Evolutionary conservation across 2,888 invertebrate genomes (phyloP), one percentile per base, ranked within the genome.

Genomic region (Leucania comma): DNA sequence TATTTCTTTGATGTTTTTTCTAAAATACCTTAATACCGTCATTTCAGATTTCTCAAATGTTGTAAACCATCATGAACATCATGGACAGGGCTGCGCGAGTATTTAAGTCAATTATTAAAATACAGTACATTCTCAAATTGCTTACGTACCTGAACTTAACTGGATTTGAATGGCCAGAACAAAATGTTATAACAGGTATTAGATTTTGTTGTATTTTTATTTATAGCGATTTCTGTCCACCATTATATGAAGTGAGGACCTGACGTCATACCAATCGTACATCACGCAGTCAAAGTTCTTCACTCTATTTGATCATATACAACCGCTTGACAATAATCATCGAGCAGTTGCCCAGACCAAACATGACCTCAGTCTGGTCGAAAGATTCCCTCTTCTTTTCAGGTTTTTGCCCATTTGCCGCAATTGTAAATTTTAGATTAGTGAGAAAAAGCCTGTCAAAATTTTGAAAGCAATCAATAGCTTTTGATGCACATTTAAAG

Each of bases 81-180:
- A 76, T 76, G 75, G 78, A 57, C 22, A 57, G n/a, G 3, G 24
- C 72, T 4, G 17, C 57, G 0, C 22, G 10, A 24, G n/a, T 66
- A 42, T 24, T 20, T 1, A 0, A 26, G 1, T 42, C 17, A 1
- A 9, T 56, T 10, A 1, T 53, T 14, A 68, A 68, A 14, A 35
- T 2, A 17, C 68, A 73, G 38, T 68, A 51, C 12, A 78, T 77
- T 2, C 14, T 78, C 12, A 62, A 56, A 10, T 0, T 56, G 29
- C 14, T 77, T 9, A 56, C 68, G 2, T 68, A 3, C 8, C 0
- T 77, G 10, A 54, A 68, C 9, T 14, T 77, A 14, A 0, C 10
- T 8, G 38, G 10, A 0, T 78, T 8, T 51, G 1, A 56, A 10
- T 77, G 73, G 73, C 67, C 61, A 9, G 26, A 46, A 26, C 35